Base-by-base conservation (phyloP, 2,113 vertebrate species). In the Leptosomus discolor region DNA sequence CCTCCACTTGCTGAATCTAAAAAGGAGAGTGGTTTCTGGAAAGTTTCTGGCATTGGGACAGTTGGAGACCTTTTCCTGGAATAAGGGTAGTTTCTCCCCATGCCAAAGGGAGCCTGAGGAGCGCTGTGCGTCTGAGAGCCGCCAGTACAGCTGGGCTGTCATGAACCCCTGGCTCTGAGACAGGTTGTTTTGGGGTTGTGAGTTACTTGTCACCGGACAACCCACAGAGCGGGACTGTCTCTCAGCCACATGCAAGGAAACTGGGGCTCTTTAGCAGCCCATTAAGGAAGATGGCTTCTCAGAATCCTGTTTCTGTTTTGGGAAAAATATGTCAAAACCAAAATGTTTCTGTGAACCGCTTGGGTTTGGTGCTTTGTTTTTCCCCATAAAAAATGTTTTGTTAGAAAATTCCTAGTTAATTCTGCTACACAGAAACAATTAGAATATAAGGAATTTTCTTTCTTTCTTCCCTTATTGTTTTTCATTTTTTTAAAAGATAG, bases 321-420 rank as follows among this genome's bases (percentile, higher is more conserved):
- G 81, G 77, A 85, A 93, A 93, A 94, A 48, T 71, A 85, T 69
- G 78, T 93, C n/a, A 85, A 92, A 94, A 57, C 57, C 70, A 61
- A 54, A 88, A 90, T 54, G 45, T 77, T 88, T 94, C 61, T 79
- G 37, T 92, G 65, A 79, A 69, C 74, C 0, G 0, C 85, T 90
- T 82, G 67, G 37, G 30, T 90, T 94, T 92, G 53, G 73, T 53
- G 78, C 70, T 94, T 94, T 76, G 53, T 91, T 91, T 61, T 53
- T 85, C 45, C 39, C 56, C 46, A 2, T 68, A 93, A 95, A 94
- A 85, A 82, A 91, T 88, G 61, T 76, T 94, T 78, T 91, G 48
- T 90, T 82, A 82, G 53, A 90, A 90, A 94, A 93, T 93, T 88
- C 84, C 77, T 73, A 17, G 53, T 85, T 94, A 68, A 81, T 94